Evolutionary conservation across 2,888 invertebrate genomes (phyloP).

Genomic region (Temnothorax rugatulus): DNA sequence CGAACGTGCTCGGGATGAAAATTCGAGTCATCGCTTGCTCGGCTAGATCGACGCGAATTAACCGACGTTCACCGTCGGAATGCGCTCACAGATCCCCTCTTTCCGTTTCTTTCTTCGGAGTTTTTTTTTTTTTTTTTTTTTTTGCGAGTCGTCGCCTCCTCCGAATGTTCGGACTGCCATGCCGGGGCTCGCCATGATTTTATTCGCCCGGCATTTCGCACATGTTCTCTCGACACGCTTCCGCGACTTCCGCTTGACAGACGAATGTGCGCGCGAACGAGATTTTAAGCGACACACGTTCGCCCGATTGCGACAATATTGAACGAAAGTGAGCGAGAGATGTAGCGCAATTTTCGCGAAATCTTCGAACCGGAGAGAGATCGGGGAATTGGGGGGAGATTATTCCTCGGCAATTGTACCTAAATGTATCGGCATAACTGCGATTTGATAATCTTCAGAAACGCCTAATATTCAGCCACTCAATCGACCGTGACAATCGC

Average conservation of each 20-base stretch:
- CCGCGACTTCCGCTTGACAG: background rate
- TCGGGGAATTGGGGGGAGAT: no score
- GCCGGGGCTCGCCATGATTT: background rate
- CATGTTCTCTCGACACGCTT: background rate
- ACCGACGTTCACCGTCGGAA: constrained; percentile 51
- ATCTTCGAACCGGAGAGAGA: background rate
- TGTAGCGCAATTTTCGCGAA: background rate
- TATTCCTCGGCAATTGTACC: constrained; percentile 34
- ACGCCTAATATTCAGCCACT: constrained; percentile 22
- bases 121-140: no score
- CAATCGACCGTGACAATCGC: constrained; percentile 31
- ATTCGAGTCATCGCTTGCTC: constrained; percentile 52
- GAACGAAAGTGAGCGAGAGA: background rate
- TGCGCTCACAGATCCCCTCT: background rate
- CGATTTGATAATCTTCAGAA: constrained; percentile 31
- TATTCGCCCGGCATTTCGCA: background rate
- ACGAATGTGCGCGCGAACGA: background rate
- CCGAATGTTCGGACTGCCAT: background rate
- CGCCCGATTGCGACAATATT: constrained; percentile 45
- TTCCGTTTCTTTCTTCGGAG: background rate
- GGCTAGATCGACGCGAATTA: constrained; percentile 63
- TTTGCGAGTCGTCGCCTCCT: background rate
- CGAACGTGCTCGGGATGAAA: constrained; percentile 65
- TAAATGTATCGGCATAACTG: constrained; percentile 19
- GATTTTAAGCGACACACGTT: background rate